phyloP scores from a whole-genome alignment of 2,888 invertebrate species.

The Nasonovia ribisnigri region DNA sequence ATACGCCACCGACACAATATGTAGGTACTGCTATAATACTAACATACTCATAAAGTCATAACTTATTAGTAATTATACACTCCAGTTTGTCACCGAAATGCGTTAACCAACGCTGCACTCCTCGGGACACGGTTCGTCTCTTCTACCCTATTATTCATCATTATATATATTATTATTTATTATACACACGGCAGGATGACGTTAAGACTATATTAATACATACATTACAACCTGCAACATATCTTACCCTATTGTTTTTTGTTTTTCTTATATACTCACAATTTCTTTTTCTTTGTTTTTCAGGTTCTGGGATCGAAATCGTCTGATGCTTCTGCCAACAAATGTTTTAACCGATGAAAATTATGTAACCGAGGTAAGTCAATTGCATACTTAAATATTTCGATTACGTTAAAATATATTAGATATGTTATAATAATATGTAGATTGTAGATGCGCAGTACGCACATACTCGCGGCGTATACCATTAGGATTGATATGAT shows the following conservation, averaged over 20 bases:
- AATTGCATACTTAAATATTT: neutral
- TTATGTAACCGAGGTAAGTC: slow-evolving; percentile 64
- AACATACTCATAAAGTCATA: no score
- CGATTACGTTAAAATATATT: neutral
- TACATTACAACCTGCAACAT: neutral
- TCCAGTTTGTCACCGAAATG: neutral
- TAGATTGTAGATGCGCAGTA: no score
- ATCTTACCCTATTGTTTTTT: neutral
- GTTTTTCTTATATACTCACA: neutral
- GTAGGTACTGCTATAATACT: neutral
- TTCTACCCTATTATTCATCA: neutral
- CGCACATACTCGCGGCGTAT: neutral
- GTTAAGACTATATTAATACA: no score
- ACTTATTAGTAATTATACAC: neutral
- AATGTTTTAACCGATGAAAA: slow-evolving; percentile 63
- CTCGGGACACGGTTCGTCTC: neutral
- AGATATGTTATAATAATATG: neutral
- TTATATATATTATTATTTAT: neutral
- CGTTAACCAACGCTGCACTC: neutral
- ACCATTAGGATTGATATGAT: neutral
- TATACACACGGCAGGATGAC: neutral
- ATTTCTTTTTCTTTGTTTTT: slow-evolving; percentile 14
- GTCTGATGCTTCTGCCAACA: slow-evolving; percentile 65
- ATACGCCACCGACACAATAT: neutral
- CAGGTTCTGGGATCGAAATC: slow-evolving; percentile 64